Evolutionary conservation across 1,140 invertebrate species (phyloP).

Genomic region (Andrena cerasifolii): DNA sequence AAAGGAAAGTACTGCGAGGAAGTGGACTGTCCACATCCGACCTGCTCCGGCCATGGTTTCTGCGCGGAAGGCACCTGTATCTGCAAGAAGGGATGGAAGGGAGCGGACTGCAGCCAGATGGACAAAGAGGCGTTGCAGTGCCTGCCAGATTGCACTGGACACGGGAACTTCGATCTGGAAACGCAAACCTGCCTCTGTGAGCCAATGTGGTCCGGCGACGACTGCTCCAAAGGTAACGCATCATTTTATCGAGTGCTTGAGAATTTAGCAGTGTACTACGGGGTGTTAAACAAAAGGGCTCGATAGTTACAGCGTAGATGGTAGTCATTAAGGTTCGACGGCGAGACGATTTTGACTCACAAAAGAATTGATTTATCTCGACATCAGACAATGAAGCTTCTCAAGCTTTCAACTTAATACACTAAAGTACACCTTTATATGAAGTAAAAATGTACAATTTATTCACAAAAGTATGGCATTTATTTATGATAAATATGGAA

Average conservation of each 20-base stretch:
- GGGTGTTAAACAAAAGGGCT: too few species aligned
- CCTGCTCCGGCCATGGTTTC: conserved; percentile 97
- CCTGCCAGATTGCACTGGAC: conserved; percentile 95
- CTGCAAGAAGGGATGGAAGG: conserved; percentile 98
- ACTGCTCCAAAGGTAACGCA: conserved; percentile 94
- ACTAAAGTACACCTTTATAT: too few species aligned
- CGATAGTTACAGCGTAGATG: too few species aligned
- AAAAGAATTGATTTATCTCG: too few species aligned
- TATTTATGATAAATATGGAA: too few species aligned
- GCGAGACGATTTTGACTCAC: too few species aligned
- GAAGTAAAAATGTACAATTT: too few species aligned
- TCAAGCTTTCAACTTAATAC: too few species aligned
- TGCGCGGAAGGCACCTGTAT: conserved; percentile 97
- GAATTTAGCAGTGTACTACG: not conserved
- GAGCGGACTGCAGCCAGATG: conserved; percentile 94
- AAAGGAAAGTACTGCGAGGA: conserved; percentile 96
- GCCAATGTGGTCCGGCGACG: conserved; percentile 95
- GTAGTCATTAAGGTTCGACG: too few species aligned
- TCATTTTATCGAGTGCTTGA: too few species aligned
- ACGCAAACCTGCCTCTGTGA: conserved; percentile 95
- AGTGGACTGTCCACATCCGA: conserved; percentile 97
- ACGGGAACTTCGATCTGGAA: conserved; percentile 97
- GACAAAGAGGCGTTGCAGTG: conserved; percentile 97
- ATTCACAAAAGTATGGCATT: too few species aligned
- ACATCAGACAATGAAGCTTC: too few species aligned